phyloP scores from a whole-genome alignment of 2,113 vertebrate genomes.

The Raphicerus campestris region DNA sequence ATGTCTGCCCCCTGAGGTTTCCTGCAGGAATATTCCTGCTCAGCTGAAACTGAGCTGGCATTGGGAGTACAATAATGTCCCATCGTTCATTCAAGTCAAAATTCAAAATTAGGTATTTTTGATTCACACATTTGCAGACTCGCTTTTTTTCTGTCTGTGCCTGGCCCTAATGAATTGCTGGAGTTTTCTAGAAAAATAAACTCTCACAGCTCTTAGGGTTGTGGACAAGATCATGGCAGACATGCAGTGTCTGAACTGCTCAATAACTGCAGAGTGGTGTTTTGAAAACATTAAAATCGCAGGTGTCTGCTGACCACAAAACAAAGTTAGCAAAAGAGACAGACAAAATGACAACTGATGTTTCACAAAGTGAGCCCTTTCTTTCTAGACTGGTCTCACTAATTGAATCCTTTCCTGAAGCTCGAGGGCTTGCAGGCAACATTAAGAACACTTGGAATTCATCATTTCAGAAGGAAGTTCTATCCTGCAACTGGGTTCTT shows the following conservation, averaged over 20 bases:
- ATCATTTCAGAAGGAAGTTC: not conserved
- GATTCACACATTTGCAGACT: slow-evolving; percentile 57
- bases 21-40: slow-evolving; percentile 65
- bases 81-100: slow-evolving; percentile 52
- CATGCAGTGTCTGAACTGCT: slow-evolving; percentile 19
- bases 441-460: not conserved
- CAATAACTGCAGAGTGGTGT: slow-evolving; percentile 49
- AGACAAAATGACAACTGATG: slow-evolving; percentile 37
- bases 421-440: not conserved
- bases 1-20: slow-evolving; percentile 58
- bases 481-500: not conserved
- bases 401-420: not conserved
- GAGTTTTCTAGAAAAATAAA: slow-evolving; percentile 51
- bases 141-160: not conserved
- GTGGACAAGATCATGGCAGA: not conserved
- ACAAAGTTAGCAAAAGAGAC: slow-evolving; percentile 9
- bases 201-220: not conserved
- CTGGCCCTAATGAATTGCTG: not conserved
- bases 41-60: slow-evolving; percentile 48
- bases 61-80: slow-evolving; percentile 57
- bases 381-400: slow-evolving; percentile 41
- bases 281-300: slow-evolving; percentile 58
- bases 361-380: slow-evolving; percentile 44
- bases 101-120: slow-evolving; percentile 60
- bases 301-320: slow-evolving; percentile 53